These are phyloP conservation scores for Ectemnius cavifrons DNA, from an alignment of 2,888 invertebrate species.

Conservation along the genomic window DNA sequence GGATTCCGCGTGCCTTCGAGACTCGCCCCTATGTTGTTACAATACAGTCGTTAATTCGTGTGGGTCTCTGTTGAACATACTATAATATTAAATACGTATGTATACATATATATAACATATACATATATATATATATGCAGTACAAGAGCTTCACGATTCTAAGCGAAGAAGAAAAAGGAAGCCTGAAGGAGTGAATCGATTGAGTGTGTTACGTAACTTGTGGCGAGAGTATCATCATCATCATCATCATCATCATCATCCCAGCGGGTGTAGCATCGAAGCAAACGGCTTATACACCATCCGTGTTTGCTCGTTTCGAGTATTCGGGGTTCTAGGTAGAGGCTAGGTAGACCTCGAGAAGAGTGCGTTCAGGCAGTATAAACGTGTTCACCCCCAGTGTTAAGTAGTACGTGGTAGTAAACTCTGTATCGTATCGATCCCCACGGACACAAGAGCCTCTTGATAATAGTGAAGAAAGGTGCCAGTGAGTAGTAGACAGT, in stretches of 20 bases:
- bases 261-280: constrained; percentile 46
- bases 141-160: constrained; percentile 38
- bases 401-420: constrained; percentile 39
- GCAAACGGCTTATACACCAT: constrained; percentile 35
- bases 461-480: constrained; percentile 69
- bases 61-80: constrained; percentile 5
- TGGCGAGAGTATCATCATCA: constrained; percentile 39
- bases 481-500: constrained; percentile 65
- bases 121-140: constrained; percentile 1
- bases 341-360: constrained; percentile 33
- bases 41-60: constrained; percentile 4
- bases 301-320: constrained; percentile 41
- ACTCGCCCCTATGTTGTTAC: constrained; percentile 32
- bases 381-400: constrained; percentile 44
- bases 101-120: constrained; percentile 15
- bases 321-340: constrained; percentile 33
- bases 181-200: constrained; percentile 55
- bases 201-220: constrained; percentile 50
- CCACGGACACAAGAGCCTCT: constrained; percentile 52
- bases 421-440: constrained; percentile 49
- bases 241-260: too few species aligned
- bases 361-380: constrained; percentile 46
- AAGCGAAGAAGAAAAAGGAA: constrained; percentile 49
- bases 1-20: constrained; percentile 62
- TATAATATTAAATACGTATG: constrained; percentile 8